phyloP scores from a whole-genome alignment of 2,888 invertebrate species.

The Parapristionchus giblindavisi region DNA sequence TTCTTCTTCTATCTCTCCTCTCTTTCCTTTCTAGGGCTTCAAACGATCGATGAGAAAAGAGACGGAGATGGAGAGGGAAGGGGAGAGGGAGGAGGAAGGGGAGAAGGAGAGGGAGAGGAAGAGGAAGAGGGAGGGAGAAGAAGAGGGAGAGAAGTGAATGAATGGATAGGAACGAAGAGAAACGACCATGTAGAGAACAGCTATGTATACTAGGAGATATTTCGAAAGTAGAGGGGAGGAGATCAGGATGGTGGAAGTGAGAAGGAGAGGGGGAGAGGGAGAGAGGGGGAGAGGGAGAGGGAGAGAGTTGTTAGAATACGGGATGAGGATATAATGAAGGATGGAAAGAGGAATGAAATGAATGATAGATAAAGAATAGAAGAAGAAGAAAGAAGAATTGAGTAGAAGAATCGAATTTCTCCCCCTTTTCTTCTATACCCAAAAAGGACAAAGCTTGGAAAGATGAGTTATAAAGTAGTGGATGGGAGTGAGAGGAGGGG shows the following conservation, averaged over 20 bases:
- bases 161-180: background rate
- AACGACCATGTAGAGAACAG: conserved; percentile 12
- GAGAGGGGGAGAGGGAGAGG: background rate
- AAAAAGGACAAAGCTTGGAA: too few species aligned
- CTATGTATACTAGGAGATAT: conserved; percentile 1
- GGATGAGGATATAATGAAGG: background rate
- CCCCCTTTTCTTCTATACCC: background rate
- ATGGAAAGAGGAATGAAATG: background rate
- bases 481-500: background rate
- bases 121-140: background rate
- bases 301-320: too few species aligned
- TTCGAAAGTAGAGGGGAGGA: background rate
- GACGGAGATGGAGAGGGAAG: conserved; percentile 14
- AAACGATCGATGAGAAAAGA: too few species aligned
- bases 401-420: background rate
- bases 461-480: conserved; percentile 7
- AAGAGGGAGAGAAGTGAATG: conserved; percentile 3
- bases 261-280: background rate
- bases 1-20: background rate
- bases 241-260: background rate
- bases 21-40: too few species aligned
- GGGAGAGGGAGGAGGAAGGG: background rate
- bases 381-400: too few species aligned
- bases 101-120: conserved; percentile 10
- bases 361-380: background rate